Conservation (phyloP, 2,888 invertebrate genomes). For the Tetragonula carbonaria region DNA sequence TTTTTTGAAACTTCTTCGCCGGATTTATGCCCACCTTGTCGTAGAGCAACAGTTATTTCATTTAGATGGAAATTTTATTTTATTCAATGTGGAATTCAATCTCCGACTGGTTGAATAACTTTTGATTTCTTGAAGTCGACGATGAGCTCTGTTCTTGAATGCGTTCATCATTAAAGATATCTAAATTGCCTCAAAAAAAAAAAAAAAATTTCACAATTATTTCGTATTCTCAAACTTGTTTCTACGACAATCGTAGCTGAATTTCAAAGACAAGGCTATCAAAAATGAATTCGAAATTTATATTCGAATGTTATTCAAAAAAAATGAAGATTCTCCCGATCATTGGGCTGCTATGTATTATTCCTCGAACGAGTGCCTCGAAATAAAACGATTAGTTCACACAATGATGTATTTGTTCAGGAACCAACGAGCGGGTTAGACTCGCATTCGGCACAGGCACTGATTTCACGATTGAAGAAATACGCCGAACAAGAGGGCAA, state of each 20-base stretch:
- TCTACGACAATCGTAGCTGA: background rate
- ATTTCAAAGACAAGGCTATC: background rate
- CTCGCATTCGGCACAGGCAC: slow-evolving; percentile 90
- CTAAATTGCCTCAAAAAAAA: background rate
- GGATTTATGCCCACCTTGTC: too few species aligned
- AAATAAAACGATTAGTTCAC: background rate
- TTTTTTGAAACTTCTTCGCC: too few species aligned
- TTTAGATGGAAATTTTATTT: too few species aligned
- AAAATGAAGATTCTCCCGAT: background rate
- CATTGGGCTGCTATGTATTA: background rate
- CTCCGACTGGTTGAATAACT: too few species aligned
- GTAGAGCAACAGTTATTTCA: too few species aligned
- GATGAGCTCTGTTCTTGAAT: too few species aligned
- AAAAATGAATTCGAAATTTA: background rate
- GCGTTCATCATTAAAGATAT: background rate
- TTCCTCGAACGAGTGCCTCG: background rate
- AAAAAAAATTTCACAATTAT: background rate
- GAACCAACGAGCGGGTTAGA: slow-evolving; percentile 94
- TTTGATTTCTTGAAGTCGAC: too few species aligned
- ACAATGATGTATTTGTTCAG: slow-evolving; percentile 82
- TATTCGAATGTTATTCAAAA: too few species aligned
- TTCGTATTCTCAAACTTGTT: background rate
- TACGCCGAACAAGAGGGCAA: slow-evolving; percentile 91
- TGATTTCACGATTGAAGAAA: slow-evolving; percentile 90
- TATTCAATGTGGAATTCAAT: too few species aligned